These are phyloP conservation scores for Oncorhynchus clarkii DNA, from an alignment of 2,113 vertebrate species.

Conservation along the genomic window DNA sequence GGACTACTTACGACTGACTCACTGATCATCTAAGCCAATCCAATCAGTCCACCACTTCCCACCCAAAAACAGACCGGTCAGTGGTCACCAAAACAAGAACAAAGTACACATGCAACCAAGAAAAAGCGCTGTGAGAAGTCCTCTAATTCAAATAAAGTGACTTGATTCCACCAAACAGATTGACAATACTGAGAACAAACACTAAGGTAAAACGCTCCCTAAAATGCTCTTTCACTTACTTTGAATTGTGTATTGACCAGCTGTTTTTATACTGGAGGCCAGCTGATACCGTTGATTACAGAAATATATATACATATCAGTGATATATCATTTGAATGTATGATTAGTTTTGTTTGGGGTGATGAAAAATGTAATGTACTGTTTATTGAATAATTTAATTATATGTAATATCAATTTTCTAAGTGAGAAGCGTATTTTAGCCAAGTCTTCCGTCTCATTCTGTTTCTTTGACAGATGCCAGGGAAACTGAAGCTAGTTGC, in stretches of 20 bases:
- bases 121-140: background rate
- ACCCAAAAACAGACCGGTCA: background rate
- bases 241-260: background rate
- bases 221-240: background rate
- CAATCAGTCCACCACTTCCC: too few relatives aligned
- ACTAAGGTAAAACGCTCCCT: background rate
- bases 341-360: too few relatives aligned
- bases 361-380: too few relatives aligned
- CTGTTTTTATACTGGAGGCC: background rate
- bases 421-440: background rate
- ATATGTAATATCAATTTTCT: too few relatives aligned
- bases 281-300: background rate
- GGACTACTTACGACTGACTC: background rate
- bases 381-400: background rate
- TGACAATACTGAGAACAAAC: background rate
- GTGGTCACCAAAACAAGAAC: background rate
- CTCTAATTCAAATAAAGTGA: background rate
- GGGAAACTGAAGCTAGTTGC: slow-evolving; percentile 25
- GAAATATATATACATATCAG: too few relatives aligned
- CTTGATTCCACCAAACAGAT: background rate
- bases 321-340: too few relatives aligned
- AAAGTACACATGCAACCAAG: background rate
- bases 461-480: slow-evolving; percentile 44
- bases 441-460: background rate
- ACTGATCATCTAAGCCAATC: background rate